Percentiles rank a stretch among this genome's conserved stretches.
Evolutionary conservation across 2,113 vertebrate species (phyloP).

Genomic region (Dendrocopos noguchii): DNA sequence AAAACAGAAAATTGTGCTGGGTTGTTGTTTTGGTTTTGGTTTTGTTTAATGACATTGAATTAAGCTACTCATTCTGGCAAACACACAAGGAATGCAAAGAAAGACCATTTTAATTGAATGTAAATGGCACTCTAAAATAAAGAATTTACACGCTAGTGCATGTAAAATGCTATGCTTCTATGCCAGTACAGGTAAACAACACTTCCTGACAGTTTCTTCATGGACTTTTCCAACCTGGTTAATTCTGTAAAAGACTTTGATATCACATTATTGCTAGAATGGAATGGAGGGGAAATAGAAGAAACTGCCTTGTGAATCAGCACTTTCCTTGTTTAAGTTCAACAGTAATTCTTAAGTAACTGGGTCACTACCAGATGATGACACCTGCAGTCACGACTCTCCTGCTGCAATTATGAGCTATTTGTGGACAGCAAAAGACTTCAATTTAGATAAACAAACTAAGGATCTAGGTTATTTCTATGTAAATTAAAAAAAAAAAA

Average conservation of each 20-base stretch:
- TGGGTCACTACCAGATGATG: neutral
- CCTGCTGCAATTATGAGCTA: slow-evolving; percentile 6
- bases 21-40: neutral
- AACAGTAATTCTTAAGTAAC: neutral
- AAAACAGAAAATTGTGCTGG: neutral
- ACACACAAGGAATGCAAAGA: neutral
- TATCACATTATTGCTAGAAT: neutral
- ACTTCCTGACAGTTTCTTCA: neutral
- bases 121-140: neutral
- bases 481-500: neutral
- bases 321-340: neutral
- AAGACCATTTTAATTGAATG: neutral
- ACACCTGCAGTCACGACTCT: neutral
- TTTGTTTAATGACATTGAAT: neutral
- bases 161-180: neutral
- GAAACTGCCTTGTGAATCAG: neutral
- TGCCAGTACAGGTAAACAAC: neutral
- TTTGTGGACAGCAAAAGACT: slow-evolving; percentile 4
- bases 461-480: neutral
- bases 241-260: too few species aligned
- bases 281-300: neutral
- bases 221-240: too few species aligned
- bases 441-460: slow-evolving; percentile 9
- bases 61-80: neutral
- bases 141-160: neutral